These are phyloP conservation scores for Sphaerophoria rueppellii DNA, from an alignment of 2,888 invertebrate species.

Conservation along the genomic window DNA sequence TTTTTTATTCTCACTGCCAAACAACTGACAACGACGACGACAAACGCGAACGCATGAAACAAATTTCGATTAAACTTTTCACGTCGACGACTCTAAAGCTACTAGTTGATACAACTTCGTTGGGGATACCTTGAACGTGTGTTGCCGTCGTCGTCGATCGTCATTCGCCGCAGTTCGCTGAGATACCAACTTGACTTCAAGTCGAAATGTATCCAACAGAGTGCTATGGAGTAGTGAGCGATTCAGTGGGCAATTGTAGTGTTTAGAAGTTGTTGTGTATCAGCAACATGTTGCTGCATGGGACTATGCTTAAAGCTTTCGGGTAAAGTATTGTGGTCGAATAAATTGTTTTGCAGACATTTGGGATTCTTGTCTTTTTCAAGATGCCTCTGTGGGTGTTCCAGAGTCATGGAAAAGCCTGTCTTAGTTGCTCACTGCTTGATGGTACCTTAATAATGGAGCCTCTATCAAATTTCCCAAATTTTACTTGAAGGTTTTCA, in stretches of 20 bases:
- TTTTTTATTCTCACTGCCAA: conserved; percentile 7
- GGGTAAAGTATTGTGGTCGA: too few species aligned
- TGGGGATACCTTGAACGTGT: conserved; percentile 54
- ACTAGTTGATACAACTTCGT: conserved; percentile 55
- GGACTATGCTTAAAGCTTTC: not conserved
- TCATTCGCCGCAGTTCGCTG: conserved; percentile 33
- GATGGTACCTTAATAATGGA: too few species aligned
- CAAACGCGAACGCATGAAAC: conserved; percentile 23
- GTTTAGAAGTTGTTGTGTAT: not conserved
- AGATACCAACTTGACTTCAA: not conserved
- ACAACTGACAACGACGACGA: too few species aligned
- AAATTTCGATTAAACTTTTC: conserved; percentile 57
- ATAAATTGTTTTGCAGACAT: too few species aligned
- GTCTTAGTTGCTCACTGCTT: too few species aligned
- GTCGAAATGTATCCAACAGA: not conserved
- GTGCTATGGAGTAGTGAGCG: conserved; percentile 12
- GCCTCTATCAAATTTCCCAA: too few species aligned
- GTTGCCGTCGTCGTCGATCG: conserved; percentile 7
- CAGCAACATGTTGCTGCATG: conserved; percentile 12
- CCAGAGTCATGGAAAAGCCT: too few species aligned
- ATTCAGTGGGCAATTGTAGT: conserved; percentile 11
- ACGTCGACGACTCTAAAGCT: conserved; percentile 69
- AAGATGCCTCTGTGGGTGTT: too few species aligned
- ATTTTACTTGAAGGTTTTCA: too few species aligned
- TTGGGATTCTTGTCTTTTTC: too few species aligned